Conservation (phyloP, 2,113 vertebrate genomes). For the Lamprotornis superbus region DNA sequence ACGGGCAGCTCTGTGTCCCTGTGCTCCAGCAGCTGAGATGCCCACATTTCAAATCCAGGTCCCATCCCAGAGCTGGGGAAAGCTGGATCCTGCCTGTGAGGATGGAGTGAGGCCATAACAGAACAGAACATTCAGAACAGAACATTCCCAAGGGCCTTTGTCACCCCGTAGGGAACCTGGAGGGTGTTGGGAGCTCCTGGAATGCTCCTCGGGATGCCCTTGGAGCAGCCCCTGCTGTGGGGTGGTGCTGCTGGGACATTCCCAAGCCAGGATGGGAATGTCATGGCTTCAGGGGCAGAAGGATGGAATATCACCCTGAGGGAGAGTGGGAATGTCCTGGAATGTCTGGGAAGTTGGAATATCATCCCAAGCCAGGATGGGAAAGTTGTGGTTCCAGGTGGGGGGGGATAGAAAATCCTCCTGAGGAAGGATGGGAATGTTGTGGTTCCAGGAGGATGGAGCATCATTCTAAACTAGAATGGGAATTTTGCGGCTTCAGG, state of each 20-base stretch:
- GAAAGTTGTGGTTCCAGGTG: fast-evolving
- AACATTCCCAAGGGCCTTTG: background rate
- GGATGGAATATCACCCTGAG: fast-evolving
- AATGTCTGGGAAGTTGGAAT: fast-evolving
- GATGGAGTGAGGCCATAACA: fast-evolving
- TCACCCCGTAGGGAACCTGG: fast-evolving
- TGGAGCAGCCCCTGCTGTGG: background rate
- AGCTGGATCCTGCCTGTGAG: fast-evolving
- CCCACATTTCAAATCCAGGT: fast-evolving
- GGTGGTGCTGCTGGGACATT: background rate
- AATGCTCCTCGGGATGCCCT: no score
- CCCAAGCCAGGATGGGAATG: background rate
- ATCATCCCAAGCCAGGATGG: background rate
- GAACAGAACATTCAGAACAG: fast-evolving
- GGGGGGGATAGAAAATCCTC: background rate
- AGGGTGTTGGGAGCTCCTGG: background rate
- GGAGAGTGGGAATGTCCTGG: background rate
- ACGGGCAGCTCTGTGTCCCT: no score
- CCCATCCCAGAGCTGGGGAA: fast-evolving
- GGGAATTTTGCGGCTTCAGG: background rate
- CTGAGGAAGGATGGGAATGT: background rate
- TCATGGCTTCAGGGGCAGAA: background rate
- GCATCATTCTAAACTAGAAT: background rate
- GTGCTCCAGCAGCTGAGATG: background rate
- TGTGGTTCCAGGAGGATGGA: fast-evolving